A percentile compares a stretch with the other conserved stretches of the same genome.
These are phyloP conservation scores for Lumbricus terrestris DNA, from an alignment of 2,888 invertebrate species.

Conservation along the genomic window DNA sequence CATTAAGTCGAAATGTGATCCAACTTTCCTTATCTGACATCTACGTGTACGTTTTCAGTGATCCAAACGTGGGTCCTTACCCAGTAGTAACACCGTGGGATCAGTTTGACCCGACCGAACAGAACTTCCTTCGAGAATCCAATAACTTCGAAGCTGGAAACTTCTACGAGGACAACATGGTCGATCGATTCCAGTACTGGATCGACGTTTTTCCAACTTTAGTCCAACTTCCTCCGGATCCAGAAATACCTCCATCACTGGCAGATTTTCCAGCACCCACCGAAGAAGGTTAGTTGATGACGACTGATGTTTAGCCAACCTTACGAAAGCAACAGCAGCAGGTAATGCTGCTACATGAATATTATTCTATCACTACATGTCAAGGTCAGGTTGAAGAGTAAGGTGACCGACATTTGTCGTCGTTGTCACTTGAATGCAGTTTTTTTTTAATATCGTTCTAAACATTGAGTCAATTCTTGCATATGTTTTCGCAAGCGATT, in stretches of 20 bases:
- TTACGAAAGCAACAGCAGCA: no score
- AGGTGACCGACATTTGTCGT: no score
- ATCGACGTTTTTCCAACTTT: neutral
- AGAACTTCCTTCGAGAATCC: slow-evolving; percentile 18
- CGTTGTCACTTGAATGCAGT: no score
- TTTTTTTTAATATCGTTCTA: no score
- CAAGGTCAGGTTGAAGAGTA: no score
- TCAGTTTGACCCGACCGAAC: neutral
- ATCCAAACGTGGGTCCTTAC: slow-evolving; percentile 28
- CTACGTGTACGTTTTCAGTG: slow-evolving; percentile 8
- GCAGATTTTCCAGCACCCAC: neutral
- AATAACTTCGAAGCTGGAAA: neutral
- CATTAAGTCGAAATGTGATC: no score
- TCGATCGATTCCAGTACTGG: slow-evolving; percentile 17
- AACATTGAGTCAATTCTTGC: no score
- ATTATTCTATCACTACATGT: no score
- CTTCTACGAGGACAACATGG: neutral
- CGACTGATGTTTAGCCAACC: no score
- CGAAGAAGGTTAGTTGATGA: neutral
- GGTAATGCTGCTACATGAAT: no score
- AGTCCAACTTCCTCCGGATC: neutral
- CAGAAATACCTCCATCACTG: neutral
- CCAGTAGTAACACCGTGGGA: slow-evolving; percentile 7
- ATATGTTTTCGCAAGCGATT: no score
- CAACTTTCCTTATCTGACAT: neutral